phyloP scores from a whole-genome alignment of 2,797 vertebrate genomes.

The Staurois parvus region DNA sequence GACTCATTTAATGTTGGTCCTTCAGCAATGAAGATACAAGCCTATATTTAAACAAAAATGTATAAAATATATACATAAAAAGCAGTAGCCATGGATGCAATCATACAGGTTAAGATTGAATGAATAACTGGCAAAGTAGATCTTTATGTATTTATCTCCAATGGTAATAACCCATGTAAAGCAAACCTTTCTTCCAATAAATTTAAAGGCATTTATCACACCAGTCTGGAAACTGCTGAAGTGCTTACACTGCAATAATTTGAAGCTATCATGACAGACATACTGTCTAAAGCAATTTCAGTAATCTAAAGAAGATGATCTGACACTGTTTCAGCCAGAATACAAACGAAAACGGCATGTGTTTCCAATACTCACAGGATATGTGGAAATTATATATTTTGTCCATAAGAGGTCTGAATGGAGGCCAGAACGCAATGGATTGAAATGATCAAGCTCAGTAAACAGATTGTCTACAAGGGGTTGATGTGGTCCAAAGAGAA shows the following conservation, averaged over 20 bases:
- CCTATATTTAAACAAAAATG: no score
- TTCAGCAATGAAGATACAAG: no score
- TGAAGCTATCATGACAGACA: slow-evolving; percentile 23
- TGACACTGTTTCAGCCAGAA: slow-evolving; percentile 39
- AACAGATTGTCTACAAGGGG: slow-evolving; percentile 20
- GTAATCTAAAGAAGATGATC: slow-evolving; percentile 48
- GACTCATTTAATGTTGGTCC: no score
- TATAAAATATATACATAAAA: neutral
- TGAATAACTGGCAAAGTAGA: neutral
- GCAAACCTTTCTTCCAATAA: neutral
- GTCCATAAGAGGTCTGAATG: slow-evolving; percentile 54
- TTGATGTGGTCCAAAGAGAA: slow-evolving; percentile 26
- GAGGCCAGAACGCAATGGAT: slow-evolving; percentile 43
- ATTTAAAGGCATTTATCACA: slow-evolving; percentile 7
- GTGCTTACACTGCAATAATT: slow-evolving; percentile 27
- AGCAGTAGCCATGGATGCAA: no score
- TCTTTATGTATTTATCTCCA: neutral
- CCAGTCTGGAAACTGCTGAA: slow-evolving; percentile 28
- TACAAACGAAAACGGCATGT: slow-evolving; percentile 42
- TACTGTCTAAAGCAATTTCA: slow-evolving; percentile 16
- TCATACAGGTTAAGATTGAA: neutral
- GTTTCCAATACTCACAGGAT: slow-evolving; percentile 54
- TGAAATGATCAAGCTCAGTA: slow-evolving; percentile 48
- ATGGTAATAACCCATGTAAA: neutral
- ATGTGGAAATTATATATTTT: slow-evolving; percentile 54